Evolutionary conservation across 2,797 vertebrate genomes (phyloP), one percentile per base, ranked within the genome.

Genomic region (Dendrocincla fuliginosa): DNA sequence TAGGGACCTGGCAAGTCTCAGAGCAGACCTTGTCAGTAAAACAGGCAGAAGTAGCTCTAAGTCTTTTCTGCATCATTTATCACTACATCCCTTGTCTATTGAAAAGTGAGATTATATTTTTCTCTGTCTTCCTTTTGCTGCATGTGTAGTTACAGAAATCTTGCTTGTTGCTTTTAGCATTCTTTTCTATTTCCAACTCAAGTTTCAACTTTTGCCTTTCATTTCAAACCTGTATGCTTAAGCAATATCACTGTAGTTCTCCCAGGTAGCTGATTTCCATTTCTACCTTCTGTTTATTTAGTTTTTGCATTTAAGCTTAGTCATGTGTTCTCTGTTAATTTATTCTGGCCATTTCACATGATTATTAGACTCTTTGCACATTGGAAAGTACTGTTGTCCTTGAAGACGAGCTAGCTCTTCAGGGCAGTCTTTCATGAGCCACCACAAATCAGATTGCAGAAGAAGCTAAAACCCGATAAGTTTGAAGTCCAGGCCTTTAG

Each of bases 341-440:
- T 60, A 4, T 35, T 13, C 41, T 83, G 32, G 3, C 17, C 16
- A 22, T 52, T 16, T 76, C n/a, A 56, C 22, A 18, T 47, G 27
- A 28, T 47, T 71, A 5, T 28, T 47, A 28, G 12, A n/a, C 8
- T 63, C 10, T 13, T 35, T 80, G 13, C 35, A 46, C 3, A 6
- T 18, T 33, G 19, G 23, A 67, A 65, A 73, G 5, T 9, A 61
- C 6, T 33, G 8, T 3, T 53, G 6, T 44, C 33, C 15, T n/a
- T 84, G 27, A 59, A 70, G 32, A 87, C 13, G 6, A 69, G 5
- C 4, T 49, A 53, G 9, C 1, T 84, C 41, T 89, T 24, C 27
- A 42, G 46, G 42, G 10, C 5, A 7, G 2, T 5, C 15, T 69
- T 53, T 27, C 28, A 27, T 1, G 0, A 55, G 6, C 0, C 16